Evolutionary conservation across 30 jellyfish, hydroid and myxozoan species (phyloP).

Genomic region (Chrysaora quinquecirrha): DNA sequence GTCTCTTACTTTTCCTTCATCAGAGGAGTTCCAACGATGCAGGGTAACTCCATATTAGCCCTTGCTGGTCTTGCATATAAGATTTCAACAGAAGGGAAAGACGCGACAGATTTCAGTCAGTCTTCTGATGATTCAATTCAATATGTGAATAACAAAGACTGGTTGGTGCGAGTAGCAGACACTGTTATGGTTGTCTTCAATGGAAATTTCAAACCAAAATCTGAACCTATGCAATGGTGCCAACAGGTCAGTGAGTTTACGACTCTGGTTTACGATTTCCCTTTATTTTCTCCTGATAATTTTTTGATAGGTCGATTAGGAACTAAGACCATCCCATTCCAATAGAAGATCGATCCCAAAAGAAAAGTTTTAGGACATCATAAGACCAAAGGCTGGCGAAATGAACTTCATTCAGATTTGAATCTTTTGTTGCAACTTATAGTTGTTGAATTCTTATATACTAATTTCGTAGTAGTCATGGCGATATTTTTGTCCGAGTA

Average conservation of each 20-base stretch:
- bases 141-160: conserved; percentile 45
- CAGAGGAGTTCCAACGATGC: conserved; percentile 67
- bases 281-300: background rate
- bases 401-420: too few relatives aligned
- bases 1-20: too few relatives aligned
- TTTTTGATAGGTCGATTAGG: too few relatives aligned
- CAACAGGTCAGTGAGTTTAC: conserved; percentile 79
- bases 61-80: conserved; percentile 78
- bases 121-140: conserved; percentile 52
- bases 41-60: conserved; percentile 91
- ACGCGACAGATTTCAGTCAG: background rate
- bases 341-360: too few relatives aligned
- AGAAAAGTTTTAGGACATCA: too few relatives aligned
- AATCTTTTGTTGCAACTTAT: too few relatives aligned
- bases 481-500: too few relatives aligned
- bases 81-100: background rate
- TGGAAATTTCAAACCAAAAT: conserved; percentile 86
- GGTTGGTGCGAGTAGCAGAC: conserved; percentile 89
- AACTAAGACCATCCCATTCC: too few relatives aligned
- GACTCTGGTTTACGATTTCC: background rate
- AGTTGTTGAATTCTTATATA: too few relatives aligned
- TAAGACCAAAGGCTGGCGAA: too few relatives aligned
- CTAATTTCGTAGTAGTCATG: too few relatives aligned
- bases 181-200: conserved; percentile 90
- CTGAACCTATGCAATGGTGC: conserved; percentile 89